Conservation (phyloP, 2,113 vertebrate species). For the Nettapus auritus region DNA sequence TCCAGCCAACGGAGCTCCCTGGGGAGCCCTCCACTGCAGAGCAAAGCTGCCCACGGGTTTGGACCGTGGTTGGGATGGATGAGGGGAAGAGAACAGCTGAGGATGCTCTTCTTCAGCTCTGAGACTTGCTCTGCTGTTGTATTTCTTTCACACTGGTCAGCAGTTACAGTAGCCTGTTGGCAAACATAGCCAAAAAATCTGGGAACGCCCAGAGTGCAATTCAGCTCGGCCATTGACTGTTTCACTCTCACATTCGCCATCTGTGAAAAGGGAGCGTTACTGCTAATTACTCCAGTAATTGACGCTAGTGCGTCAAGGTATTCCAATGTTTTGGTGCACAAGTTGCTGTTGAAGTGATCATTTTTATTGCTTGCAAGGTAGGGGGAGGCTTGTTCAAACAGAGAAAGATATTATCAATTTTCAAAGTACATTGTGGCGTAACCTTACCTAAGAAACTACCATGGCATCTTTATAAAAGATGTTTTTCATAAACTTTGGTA, state of each 20-base stretch:
- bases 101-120: background rate
- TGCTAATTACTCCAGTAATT: background rate
- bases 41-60: background rate
- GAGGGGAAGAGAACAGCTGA: background rate
- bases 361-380: background rate
- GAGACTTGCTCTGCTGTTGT: background rate
- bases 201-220: background rate
- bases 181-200: background rate
- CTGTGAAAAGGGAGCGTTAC: background rate
- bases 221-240: background rate
- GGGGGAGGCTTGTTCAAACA: background rate
- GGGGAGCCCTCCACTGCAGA: background rate
- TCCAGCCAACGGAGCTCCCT: rapidly evolving
- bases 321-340: background rate
- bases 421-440: background rate
- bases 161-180: background rate
- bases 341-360: background rate
- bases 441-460: background rate
- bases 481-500: slow-evolving; percentile 26
- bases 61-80: background rate
- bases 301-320: background rate
- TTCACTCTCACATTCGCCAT: background rate
- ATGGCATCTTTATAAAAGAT: background rate
- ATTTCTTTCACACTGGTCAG: background rate
- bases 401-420: slow-evolving; percentile 4